These are phyloP conservation scores for Polypterus bichir DNA, from an alignment of 2,113 vertebrate genomes.

Conservation along the genomic window DNA sequence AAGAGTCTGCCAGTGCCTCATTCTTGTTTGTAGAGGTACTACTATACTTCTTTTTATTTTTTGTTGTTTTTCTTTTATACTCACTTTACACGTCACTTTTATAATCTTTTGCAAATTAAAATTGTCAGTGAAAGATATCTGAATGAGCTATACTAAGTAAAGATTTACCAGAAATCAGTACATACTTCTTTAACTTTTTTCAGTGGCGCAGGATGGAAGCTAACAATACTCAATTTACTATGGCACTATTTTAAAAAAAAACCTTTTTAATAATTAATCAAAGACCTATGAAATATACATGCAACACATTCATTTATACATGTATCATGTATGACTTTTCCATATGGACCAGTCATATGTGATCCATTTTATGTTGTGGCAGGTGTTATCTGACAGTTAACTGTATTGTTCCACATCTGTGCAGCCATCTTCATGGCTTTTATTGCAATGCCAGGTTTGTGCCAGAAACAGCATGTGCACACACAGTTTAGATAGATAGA, in stretches of 20 bases:
- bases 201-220: background rate
- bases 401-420: background rate
- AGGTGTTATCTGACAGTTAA: conserved; percentile 1
- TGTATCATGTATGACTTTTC: conserved; percentile 2
- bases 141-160: too few species aligned
- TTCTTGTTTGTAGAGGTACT: too few species aligned
- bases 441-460: background rate
- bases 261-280: background rate
- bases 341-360: conserved; percentile 3
- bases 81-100: too few species aligned
- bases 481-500: too few species aligned
- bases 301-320: background rate
- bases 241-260: background rate
- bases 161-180: background rate
- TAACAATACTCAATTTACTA: background rate
- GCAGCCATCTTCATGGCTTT: background rate
- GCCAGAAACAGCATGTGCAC: too few species aligned
- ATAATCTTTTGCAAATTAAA: too few species aligned
- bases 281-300: background rate
- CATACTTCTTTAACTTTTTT: background rate
- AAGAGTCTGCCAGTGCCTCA: too few species aligned
- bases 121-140: too few species aligned
- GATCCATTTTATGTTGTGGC: conserved; percentile 1
- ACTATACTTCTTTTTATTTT: too few species aligned
- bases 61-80: too few species aligned